Conservation (phyloP, 2,113 vertebrate genomes). For the Vulpes vulpes region DNA sequence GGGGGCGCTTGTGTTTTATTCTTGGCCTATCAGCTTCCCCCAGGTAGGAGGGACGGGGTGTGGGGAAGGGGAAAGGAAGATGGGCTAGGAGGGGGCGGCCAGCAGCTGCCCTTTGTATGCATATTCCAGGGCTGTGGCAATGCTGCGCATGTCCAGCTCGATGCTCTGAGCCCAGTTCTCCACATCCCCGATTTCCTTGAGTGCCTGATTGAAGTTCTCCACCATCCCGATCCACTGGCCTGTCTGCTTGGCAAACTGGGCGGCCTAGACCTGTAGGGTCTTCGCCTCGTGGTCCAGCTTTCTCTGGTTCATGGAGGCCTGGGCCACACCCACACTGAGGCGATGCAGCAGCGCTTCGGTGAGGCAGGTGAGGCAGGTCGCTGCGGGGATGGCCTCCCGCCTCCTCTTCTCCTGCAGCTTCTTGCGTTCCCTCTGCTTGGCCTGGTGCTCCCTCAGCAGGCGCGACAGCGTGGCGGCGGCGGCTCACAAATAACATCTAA, state of each 20-base stretch:
- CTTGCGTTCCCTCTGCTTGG: too few relatives aligned
- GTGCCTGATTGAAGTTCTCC: conserved; percentile 97
- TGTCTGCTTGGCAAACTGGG: conserved; percentile 97
- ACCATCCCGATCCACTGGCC: conserved; percentile 98
- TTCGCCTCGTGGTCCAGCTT: conserved; percentile 98
- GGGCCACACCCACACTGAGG: conserved; percentile 89
- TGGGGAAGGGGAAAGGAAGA: too few relatives aligned
- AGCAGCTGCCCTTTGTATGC: conserved; percentile 96
- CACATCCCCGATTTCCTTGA: conserved; percentile 98
- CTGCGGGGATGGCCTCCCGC: too few relatives aligned
- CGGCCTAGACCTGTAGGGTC: conserved; percentile 95
- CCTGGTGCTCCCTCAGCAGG: too few relatives aligned
- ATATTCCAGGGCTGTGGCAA: conserved; percentile 95
- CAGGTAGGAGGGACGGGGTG: rapidly evolving
- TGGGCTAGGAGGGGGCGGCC: conserved; percentile 88
- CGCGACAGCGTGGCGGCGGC: too few relatives aligned
- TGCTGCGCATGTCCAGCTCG: conserved; percentile 98
- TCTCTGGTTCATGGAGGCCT: conserved; percentile 97
- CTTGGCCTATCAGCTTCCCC: neutral
- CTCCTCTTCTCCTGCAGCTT: too few relatives aligned
- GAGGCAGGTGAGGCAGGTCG: too few relatives aligned
- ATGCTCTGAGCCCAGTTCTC: conserved; percentile 98
- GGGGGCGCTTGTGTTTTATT: conserved; percentile 74
- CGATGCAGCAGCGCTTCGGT: too few relatives aligned
- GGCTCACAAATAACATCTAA: neutral